Conservation (phyloP, 2,113 vertebrate species). For the Oriolus oriolus region DNA sequence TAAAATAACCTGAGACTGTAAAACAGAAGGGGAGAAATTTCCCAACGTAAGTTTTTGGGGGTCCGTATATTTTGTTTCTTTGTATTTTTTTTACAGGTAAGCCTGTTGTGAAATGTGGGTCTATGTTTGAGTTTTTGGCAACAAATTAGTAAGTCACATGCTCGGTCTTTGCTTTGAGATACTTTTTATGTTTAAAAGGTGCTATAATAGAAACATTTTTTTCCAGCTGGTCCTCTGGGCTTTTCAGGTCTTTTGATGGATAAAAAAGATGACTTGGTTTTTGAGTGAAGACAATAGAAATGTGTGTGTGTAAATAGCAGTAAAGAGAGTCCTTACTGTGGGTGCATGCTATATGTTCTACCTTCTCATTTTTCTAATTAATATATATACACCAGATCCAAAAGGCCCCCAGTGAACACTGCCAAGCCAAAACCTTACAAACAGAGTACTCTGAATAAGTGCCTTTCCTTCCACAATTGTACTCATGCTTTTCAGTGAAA, state of each 20-base stretch:
- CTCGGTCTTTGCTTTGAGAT: background rate
- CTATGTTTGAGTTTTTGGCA: background rate
- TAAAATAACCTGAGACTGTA: constrained; percentile 12
- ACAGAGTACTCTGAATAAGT: background rate
- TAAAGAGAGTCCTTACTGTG: background rate
- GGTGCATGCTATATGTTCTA: background rate
- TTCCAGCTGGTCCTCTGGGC: background rate
- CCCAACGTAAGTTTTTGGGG: background rate
- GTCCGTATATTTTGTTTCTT: background rate
- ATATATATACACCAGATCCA: background rate
- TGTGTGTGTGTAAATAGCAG: background rate
- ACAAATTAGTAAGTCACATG: background rate
- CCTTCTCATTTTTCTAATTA: constrained; percentile 26
- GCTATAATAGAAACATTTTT: background rate
- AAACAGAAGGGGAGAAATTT: background rate
- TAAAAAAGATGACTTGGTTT: background rate
- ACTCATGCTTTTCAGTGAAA: background rate
- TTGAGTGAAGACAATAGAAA: background rate
- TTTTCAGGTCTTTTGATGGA: background rate
- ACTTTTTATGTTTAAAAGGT: background rate
- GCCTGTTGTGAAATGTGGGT: background rate
- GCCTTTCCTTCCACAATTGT: background rate
- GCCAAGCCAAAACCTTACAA: background rate
- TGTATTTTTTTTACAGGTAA: background rate
- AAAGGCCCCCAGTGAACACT: background rate